These are phyloP conservation scores for Epinephelus fuscoguttatus DNA, from an alignment of 2,113 vertebrate genomes.

Conservation along the genomic window DNA sequence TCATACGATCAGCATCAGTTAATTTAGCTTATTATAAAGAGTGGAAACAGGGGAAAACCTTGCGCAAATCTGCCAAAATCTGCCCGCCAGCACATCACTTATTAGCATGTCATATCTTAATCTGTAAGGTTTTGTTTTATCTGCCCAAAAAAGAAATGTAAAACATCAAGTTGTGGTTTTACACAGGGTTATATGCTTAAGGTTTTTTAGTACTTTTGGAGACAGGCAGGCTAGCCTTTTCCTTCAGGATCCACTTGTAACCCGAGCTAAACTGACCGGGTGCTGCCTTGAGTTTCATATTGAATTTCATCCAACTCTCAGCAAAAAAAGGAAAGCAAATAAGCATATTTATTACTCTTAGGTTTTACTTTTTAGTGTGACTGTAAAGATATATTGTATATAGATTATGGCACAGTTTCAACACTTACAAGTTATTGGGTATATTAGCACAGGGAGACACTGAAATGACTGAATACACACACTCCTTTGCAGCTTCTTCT, in stretches of 20 bases:
- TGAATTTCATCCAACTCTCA: neutral
- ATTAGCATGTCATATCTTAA: neutral
- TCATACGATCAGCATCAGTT: too few relatives aligned
- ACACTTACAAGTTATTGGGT: neutral
- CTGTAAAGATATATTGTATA: neutral
- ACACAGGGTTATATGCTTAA: neutral
- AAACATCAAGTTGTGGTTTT: neutral
- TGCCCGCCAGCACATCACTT: neutral
- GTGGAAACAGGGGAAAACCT: neutral
- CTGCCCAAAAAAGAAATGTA: neutral
- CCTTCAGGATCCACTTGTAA: neutral
- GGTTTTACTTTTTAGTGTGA: neutral
- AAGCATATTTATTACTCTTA: conserved; percentile 6
- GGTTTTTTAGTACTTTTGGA: neutral
- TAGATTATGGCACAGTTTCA: conserved; percentile 23
- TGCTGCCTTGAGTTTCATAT: neutral
- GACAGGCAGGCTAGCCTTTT: neutral
- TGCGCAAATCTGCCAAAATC: neutral
- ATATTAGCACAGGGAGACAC: conserved; percentile 18
- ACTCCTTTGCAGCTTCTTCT: conserved; percentile 32
- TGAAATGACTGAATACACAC: conserved; percentile 37
- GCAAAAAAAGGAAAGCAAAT: neutral
- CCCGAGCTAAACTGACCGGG: neutral
- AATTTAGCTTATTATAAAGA: neutral
- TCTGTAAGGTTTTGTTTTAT: neutral